Evolutionary conservation across 2,113 vertebrate species (phyloP), one percentile per base, ranked within the genome.

Genomic region (Pangasianodon gigas): DNA sequence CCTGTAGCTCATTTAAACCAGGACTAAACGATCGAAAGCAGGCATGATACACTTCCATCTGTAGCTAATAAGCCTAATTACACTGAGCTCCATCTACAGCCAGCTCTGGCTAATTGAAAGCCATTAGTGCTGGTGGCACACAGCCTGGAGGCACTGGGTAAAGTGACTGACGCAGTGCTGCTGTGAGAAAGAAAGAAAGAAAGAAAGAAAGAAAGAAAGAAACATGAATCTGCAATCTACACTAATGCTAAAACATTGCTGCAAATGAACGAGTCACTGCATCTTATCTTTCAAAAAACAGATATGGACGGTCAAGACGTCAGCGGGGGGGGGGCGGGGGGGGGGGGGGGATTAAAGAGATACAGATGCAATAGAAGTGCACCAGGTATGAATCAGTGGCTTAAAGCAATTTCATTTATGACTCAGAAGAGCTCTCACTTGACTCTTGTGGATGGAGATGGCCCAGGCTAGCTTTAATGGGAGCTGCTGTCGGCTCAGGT

Each of bases 361-460:
- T 0, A 21, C 26, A 60, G 29, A 77, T n/a, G 21, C 14, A 74
- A 37, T 44, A 24, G 44, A 11, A 8, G 56, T 81, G 37, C 18
- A 14, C 54, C 60, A 32, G 74, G 37, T 83, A 21, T 86, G 37
- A 32, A n/a, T 41, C 37, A 71, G 44, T 65, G 37, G 46, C 85
- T 37, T 6, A 13, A 21, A 65, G 41, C 2, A 4, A 11, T 21
- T 41, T 29, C 13, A 32, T 26, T 62, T 26, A 62, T 71, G 54
- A 91, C 21, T 86, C 56, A 56, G 32, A 67, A 56, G 46, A 21
- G 32, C 77, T 0, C 32, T 86, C 90, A 99, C 98, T 96, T 99
- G 98, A 92, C 98, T 99, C 94, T 99, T 99, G 93, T 99, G 98
- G 94, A 99, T 99, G 90, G 98, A 99, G 91, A 99, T 97, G 46